Percentiles rank a stretch among this genome's conserved stretches.
Conservation (phyloP, 2,797 vertebrate genomes). For the Chiroxiphia lanceolata region DNA sequence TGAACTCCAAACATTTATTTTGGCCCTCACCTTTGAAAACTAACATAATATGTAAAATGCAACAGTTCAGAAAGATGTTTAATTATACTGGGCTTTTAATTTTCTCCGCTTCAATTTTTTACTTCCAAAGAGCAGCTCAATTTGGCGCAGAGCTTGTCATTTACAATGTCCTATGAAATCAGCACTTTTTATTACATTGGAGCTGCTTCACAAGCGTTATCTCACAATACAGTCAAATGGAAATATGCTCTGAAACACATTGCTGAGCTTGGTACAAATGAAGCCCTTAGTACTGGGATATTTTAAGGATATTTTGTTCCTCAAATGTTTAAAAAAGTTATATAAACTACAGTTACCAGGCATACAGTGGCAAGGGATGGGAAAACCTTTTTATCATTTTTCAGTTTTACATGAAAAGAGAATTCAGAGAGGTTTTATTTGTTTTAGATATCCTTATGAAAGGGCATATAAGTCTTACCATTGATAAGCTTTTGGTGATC, state of each 20-base stretch:
- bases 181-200: not conserved
- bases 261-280: not conserved
- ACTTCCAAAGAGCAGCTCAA: slow-evolving; percentile 10
- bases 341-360: not conserved
- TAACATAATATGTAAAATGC: slow-evolving; percentile 38
- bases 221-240: not conserved
- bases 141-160: not conserved
- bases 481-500: not conserved
- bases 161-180: slow-evolving; percentile 34
- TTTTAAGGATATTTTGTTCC: not conserved
- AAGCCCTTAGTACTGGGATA: not conserved
- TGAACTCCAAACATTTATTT: slow-evolving; percentile 49
- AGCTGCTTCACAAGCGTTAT: not conserved
- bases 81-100: slow-evolving; percentile 16
- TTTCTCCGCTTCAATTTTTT: slow-evolving; percentile 32
- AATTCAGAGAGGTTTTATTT: not conserved
- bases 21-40: slow-evolving; percentile 44
- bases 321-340: not conserved
- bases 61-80: slow-evolving; percentile 27
- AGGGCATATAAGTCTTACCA: not conserved
- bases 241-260: rapidly evolving
- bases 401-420: not conserved
- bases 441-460: not conserved
- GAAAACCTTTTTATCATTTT: not conserved
- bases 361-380: rapidly evolving